phyloP scores from a whole-genome alignment of 2,888 invertebrate genomes.

The Copidosoma aretas region DNA sequence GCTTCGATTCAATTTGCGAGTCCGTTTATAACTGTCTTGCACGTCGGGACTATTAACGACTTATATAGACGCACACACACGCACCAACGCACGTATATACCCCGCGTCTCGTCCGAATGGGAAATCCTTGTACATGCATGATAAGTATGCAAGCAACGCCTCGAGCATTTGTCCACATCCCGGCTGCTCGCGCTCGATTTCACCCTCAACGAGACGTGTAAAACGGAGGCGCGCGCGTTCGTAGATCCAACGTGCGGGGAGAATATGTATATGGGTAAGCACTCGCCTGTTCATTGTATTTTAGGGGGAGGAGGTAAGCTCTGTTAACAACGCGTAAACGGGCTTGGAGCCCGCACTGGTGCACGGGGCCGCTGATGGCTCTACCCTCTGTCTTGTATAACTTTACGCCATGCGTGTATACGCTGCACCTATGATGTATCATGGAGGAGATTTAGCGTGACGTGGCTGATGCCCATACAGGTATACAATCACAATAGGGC shows the following conservation, averaged over 20 bases:
- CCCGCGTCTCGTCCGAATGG: no score
- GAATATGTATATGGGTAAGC: not conserved
- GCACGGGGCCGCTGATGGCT: no score
- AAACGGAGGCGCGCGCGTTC: not conserved
- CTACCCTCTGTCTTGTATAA: no score
- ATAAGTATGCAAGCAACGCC: not conserved
- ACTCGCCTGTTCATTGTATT: conserved; percentile 1
- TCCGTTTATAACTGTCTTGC: conserved; percentile 25
- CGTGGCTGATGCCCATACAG: no score
- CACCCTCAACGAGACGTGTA: no score
- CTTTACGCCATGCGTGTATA: no score
- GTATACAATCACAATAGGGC: no score
- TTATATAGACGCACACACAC: not conserved
- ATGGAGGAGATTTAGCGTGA: no score
- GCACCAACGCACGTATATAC: not conserved
- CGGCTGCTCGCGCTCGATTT: not conserved
- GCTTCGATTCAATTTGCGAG: conserved; percentile 25
- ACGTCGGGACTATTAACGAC: conserved; percentile 28
- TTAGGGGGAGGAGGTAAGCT: conserved; percentile 38
- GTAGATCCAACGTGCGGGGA: not conserved
- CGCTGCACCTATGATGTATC: no score
- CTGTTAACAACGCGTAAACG: conserved; percentile 45
- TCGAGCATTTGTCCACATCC: not conserved
- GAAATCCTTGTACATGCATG: no score
- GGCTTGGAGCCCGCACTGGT: conserved; percentile 20